Conservation (phyloP, 2,797 vertebrate species). For the Rhincodon typus region DNA sequence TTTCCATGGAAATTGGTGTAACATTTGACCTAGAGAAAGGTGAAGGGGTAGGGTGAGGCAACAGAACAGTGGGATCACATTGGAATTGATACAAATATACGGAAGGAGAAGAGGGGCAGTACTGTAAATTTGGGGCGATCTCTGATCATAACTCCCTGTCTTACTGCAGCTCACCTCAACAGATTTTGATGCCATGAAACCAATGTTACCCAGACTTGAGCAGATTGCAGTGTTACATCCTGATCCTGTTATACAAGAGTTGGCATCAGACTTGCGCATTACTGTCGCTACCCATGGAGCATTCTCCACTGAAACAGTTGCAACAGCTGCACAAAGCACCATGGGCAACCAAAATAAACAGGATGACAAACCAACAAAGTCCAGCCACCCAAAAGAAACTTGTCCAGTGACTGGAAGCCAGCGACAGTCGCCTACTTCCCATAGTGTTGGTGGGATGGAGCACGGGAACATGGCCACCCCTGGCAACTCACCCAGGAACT, state of each 20-base stretch:
- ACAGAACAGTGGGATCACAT: background rate
- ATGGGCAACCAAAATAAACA: slow-evolving; percentile 41
- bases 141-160: background rate
- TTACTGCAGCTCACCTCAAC: slow-evolving; percentile 60
- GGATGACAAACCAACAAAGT: background rate
- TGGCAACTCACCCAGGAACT: slow-evolving; percentile 15
- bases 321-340: slow-evolving; percentile 37
- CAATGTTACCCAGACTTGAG: slow-evolving; percentile 66
- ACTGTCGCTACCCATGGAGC: slow-evolving; percentile 78
- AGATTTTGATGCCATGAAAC: slow-evolving; percentile 65
- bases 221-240: slow-evolving; percentile 65
- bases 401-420: fast-evolving
- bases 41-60: background rate
- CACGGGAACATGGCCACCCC: background rate
- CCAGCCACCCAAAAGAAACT: background rate
- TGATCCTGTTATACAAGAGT: slow-evolving; percentile 69
- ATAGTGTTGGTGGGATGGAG: background rate
- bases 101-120: too few relatives aligned
- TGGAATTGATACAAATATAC: background rate
- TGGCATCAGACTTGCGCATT: slow-evolving; percentile 70
- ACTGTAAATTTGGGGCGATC: background rate
- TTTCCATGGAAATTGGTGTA: background rate
- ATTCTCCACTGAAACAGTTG: slow-evolving; percentile 51
- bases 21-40: background rate
- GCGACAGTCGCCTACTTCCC: background rate